A percentile compares a stretch with the other conserved stretches of the same genome.
Conservation (phyloP, 2,888 invertebrate species). For the Unio pictorum region DNA sequence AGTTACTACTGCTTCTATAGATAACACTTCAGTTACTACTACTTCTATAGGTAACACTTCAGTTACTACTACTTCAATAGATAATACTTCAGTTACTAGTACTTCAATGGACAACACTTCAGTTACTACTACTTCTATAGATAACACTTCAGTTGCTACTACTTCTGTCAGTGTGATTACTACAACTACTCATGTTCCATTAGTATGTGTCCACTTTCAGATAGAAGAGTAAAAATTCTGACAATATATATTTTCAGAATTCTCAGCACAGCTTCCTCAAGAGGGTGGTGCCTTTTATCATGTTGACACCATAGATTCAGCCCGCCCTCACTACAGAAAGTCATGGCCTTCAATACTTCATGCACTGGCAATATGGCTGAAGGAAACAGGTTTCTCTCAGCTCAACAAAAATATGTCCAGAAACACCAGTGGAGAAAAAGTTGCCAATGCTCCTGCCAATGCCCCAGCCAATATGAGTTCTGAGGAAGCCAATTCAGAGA, state of each 20-base stretch:
- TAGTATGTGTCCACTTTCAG: neutral
- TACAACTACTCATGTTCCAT: neutral
- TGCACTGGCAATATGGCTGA: slow-evolving; percentile 91
- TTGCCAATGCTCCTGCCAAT: slow-evolving; percentile 45
- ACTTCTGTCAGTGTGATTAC: no score
- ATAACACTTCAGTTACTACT: no score
- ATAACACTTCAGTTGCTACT: no score
- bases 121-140: no score
- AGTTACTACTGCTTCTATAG: no score
- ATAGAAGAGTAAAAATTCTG: neutral
- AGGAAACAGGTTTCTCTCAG: slow-evolving; percentile 77
- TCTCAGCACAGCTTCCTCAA: slow-evolving; percentile 85
- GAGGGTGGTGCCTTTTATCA: slow-evolving; percentile 97
- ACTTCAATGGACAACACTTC: no score
- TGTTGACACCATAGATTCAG: slow-evolving; percentile 94
- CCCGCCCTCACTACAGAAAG: slow-evolving; percentile 90
- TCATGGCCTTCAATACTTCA: slow-evolving; percentile 97
- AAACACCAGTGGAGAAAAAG: slow-evolving; percentile 20
- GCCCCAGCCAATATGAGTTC: slow-evolving; percentile 69
- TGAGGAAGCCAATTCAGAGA: slow-evolving; percentile 77
- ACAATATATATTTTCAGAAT: slow-evolving; percentile 77
- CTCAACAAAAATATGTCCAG: slow-evolving; percentile 38
- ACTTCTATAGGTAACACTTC: no score
- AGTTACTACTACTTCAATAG: no score
- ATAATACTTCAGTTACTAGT: no score